phyloP scores from a whole-genome alignment of 2,797 vertebrate genomes.

The Diglossa cyanea region DNA sequence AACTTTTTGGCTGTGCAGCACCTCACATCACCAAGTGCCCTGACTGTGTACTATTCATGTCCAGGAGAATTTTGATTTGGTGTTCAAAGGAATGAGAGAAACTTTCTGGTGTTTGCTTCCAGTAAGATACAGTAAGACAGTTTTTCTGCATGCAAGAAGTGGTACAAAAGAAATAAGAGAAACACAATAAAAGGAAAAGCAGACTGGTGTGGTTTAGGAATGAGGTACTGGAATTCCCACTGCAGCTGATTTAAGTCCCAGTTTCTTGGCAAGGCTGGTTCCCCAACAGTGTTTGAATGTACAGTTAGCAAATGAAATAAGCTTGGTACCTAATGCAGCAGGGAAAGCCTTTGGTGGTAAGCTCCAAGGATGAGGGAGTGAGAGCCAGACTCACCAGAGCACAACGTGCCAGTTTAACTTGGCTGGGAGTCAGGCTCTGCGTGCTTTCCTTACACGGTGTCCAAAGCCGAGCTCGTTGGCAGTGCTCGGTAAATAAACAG shows the following conservation, averaged over 20 bases:
- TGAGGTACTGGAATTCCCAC: not conserved
- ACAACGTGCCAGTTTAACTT: not conserved
- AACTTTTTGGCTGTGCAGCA: not conserved
- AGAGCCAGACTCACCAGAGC: not conserved
- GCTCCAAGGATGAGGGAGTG: not conserved
- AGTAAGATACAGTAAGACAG: not conserved
- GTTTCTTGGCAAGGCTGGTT: not conserved
- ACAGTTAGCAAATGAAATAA: not conserved
- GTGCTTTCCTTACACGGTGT: not conserved
- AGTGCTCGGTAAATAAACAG: constrained; percentile 20
- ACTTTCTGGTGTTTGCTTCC: not conserved
- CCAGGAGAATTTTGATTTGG: not conserved
- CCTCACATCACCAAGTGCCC: not conserved
- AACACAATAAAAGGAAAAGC: not conserved
- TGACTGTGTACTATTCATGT: not conserved
- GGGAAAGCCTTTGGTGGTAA: not conserved
- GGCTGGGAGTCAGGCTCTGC: not conserved
- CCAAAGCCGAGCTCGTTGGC: not conserved
- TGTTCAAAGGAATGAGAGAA: not conserved
- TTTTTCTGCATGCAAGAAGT: not conserved
- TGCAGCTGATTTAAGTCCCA: not conserved
- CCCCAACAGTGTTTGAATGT: not conserved
- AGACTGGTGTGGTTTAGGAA: not conserved
- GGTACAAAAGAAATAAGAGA: not conserved
- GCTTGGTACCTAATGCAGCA: not conserved